phyloP scores from a whole-genome alignment of 2,797 vertebrate genomes.

The Erpetoichthys calabaricus region DNA sequence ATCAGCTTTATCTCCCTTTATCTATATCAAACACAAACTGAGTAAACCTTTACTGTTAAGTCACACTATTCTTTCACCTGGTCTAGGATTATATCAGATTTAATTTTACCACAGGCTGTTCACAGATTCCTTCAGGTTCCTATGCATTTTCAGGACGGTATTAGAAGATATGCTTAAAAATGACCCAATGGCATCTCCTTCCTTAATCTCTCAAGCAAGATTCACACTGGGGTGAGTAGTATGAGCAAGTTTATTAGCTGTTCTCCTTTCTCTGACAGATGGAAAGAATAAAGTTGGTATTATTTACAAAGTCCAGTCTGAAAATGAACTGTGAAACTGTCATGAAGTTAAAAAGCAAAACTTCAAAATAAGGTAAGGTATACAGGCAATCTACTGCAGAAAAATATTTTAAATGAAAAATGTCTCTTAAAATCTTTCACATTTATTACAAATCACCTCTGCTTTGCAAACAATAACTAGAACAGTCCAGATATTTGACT shows the following conservation, averaged over 20 bases:
- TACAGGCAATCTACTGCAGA: slow-evolving; percentile 15
- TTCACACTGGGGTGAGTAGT: slow-evolving; percentile 32
- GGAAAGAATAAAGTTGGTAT: slow-evolving; percentile 58
- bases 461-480: slow-evolving; percentile 27
- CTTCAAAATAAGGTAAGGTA: slow-evolving; percentile 36
- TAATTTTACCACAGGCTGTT: too few species aligned
- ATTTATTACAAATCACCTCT: slow-evolving; percentile 2
- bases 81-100: too few species aligned
- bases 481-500: slow-evolving; percentile 28
- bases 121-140: too few species aligned
- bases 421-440: too few species aligned
- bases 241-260: slow-evolving; percentile 69
- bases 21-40: too few species aligned
- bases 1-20: too few species aligned
- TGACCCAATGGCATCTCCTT: not conserved
- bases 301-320: slow-evolving; percentile 55
- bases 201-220: slow-evolving; percentile 9
- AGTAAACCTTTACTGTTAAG: too few species aligned
- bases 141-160: too few species aligned
- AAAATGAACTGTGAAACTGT: slow-evolving; percentile 39
- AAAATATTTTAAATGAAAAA: too few species aligned
- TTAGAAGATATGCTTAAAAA: too few species aligned
- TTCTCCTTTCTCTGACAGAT: slow-evolving; percentile 69
- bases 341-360: slow-evolving; percentile 35
- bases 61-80: too few species aligned